Base-by-base conservation (phyloP, 1,140 invertebrate genomes). In the Drosophila bifasciata region DNA sequence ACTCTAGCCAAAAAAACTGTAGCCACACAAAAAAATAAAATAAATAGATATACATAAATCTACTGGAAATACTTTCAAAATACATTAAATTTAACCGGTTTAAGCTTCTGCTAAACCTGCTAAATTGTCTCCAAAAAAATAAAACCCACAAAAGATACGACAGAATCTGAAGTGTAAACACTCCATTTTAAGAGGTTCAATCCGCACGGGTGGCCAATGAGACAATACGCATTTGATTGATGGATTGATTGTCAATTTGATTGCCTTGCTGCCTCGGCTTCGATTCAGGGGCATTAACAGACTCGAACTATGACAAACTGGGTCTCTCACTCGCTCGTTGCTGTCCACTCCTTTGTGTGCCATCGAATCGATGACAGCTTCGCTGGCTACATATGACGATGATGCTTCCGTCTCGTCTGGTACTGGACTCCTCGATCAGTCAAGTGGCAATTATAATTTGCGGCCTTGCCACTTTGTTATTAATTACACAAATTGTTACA, bases 81-180 rank as follows among this genome's bases (percentile, higher is more conserved):
- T 61, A 63, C 66, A 68, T 88, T 72, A 71, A 81, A 59, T 71
- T 68, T 16, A 78, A 86, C 83, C 83, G 78, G 83, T 86, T 86
- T 75, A 64, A 44, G 23, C 60, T 41, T 56, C 49, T 64, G 59
- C 49, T 59, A 58, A 73, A 73, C 60, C 66, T 71, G 68, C 53
- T 48, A 64, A 57, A 59, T 63, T 36, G 58, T 75, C 79, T 64
- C 52, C 64, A 63, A 85, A 68, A 67, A 67, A 15, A 16, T 13
- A 19, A 1, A 21, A 16, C 16, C 16, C 19, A 66, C 16, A 25
- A 55, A 5, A 36, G 32, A 52, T 61, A 44, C n/a, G 21, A 32
- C 36, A 48, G 32, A 41, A 48, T 56, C 63, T 40, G 62, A 69
- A 77, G 60, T 81, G 78, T 58, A 88, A 85, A 85, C 64, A 88